These are phyloP conservation scores for Bolinopsis microptera DNA, from an alignment of 37 sponge, comb jelly and placozoan genomes.

Conservation along the genomic window DNA sequence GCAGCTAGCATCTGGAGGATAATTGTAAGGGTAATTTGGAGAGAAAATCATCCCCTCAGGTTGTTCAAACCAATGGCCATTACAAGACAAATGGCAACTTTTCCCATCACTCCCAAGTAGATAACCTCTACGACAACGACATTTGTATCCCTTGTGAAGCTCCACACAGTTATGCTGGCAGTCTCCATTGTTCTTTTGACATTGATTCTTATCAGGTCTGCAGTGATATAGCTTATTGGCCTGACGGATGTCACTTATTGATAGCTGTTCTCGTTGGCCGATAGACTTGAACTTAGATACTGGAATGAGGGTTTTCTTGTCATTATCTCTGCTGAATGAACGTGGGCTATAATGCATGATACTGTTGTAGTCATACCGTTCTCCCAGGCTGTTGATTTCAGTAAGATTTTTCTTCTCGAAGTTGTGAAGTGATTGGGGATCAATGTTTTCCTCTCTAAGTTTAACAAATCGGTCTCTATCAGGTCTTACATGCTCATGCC, in stretches of 20 bases:
- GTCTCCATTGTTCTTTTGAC: background rate
- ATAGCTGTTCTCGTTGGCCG: background rate
- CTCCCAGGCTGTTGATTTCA: constrained; percentile 2
- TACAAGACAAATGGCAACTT: background rate
- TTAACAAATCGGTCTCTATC: constrained; percentile 23
- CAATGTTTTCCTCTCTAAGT: background rate
- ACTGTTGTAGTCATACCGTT: background rate
- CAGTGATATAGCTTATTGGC: constrained; percentile 15
- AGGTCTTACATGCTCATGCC: constrained; percentile 39
- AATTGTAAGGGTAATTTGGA: background rate
- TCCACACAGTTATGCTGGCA: constrained; percentile 16
- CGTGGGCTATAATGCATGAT: constrained; percentile 12
- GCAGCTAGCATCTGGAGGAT: constrained; percentile 8
- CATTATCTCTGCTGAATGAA: background rate
- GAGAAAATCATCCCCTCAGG: constrained; percentile 13
- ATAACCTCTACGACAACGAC: background rate
- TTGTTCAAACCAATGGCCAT: background rate
- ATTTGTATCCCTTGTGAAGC: background rate
- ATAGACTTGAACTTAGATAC: background rate
- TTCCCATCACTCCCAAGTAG: constrained; percentile 29
- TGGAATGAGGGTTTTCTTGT: background rate
- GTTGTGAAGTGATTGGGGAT: background rate
- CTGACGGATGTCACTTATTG: background rate
- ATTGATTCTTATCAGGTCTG: background rate
- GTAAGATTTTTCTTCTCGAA: background rate